These are phyloP conservation scores for Drosophila nigrodunni DNA, from an alignment of 1,140 invertebrate species.

Conservation along the genomic window DNA sequence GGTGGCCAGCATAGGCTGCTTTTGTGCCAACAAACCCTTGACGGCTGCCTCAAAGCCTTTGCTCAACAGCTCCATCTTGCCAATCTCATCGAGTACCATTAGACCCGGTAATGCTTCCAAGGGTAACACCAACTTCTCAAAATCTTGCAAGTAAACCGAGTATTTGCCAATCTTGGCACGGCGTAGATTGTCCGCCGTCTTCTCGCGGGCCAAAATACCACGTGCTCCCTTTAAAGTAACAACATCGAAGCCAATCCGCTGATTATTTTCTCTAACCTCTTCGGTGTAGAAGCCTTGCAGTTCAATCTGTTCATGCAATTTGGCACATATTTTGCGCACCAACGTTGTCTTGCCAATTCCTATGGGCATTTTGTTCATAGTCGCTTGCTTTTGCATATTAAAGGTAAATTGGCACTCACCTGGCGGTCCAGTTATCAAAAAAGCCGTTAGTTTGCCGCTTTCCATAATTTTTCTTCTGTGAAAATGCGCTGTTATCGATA, in stretches of 20 bases:
- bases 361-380: not conserved
- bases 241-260: conserved; percentile 64
- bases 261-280: conserved; percentile 45
- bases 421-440: conserved; percentile 60
- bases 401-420: conserved; percentile 19
- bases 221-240: conserved; percentile 48
- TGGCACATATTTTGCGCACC: conserved; percentile 43
- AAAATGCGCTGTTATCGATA: conserved; percentile 5
- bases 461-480: conserved; percentile 30
- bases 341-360: conserved; percentile 68
- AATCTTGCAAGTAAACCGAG: conserved; percentile 57
- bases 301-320: conserved; percentile 11
- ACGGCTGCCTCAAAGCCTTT: conserved; percentile 44
- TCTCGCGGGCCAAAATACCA: conserved; percentile 46
- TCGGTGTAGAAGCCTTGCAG: conserved; percentile 65
- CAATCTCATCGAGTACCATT: conserved; percentile 63
- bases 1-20: conserved; percentile 33
- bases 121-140: conserved; percentile 53
- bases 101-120: conserved; percentile 1
- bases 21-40: conserved; percentile 4
- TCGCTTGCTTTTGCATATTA: not conserved
- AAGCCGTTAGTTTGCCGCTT: conserved; percentile 11
- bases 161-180: conserved; percentile 66
- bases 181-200: not conserved
- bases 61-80: conserved; percentile 67